phyloP scores from a whole-genome alignment of 1,140 invertebrate genomes.

The Rhopalosiphum maidis region DNA sequence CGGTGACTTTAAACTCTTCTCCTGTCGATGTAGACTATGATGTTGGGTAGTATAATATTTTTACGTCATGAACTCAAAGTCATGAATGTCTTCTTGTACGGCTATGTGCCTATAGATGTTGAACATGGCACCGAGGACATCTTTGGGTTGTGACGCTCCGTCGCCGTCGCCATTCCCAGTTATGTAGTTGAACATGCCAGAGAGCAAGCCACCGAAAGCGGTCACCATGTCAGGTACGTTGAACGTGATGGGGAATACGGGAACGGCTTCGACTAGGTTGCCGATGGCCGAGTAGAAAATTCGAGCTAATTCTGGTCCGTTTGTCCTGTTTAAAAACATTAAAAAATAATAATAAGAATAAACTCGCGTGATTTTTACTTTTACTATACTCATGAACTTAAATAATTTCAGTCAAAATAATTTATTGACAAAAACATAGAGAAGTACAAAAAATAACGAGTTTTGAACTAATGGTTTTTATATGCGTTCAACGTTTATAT shows the following conservation, averaged over 20 bases:
- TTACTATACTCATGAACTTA: not conserved
- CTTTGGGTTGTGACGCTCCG: slow-evolving; percentile 24
- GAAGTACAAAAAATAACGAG: not conserved
- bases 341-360: not conserved
- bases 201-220: slow-evolving; percentile 40
- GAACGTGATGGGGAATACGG: slow-evolving; percentile 45
- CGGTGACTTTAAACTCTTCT: not conserved
- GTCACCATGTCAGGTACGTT: slow-evolving; percentile 52
- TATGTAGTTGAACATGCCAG: slow-evolving; percentile 51
- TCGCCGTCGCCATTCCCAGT: not conserved
- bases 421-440: not conserved
- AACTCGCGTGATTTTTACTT: not conserved
- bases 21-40: not conserved
- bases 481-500: not conserved
- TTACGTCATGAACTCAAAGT: slow-evolving; percentile 45
- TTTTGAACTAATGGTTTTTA: not conserved
- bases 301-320: slow-evolving; percentile 20
- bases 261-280: slow-evolving; percentile 23
- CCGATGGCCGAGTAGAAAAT: slow-evolving; percentile 54
- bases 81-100: slow-evolving; percentile 47
- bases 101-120: slow-evolving; percentile 42
- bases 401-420: not conserved
- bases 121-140: slow-evolving; percentile 21
- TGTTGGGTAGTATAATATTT: not conserved
- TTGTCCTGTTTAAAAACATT: slow-evolving; percentile 13